A percentile compares a stretch with the other conserved stretches of the same genome.
Conservation (phyloP, 2,888 invertebrate species). For the Pogonocherus hispidulus region DNA sequence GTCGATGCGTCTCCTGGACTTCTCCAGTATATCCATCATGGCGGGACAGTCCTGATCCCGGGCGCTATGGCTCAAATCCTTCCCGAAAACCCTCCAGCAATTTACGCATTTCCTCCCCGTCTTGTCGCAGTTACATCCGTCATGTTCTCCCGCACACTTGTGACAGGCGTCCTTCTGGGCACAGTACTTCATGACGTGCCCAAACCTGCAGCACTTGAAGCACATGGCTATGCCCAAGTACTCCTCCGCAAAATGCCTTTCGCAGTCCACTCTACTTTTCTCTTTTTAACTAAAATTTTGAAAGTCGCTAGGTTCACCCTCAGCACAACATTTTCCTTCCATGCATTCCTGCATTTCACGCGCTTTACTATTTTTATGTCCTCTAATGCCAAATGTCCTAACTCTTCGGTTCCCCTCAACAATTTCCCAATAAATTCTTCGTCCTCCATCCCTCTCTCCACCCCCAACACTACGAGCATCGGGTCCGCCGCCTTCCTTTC, state of each 20-base stretch:
- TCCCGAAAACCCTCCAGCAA: background rate
- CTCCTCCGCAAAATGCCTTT: constrained; percentile 7
- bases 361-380: background rate
- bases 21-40: background rate
- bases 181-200: constrained; percentile 28
- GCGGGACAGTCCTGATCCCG: constrained; percentile 14
- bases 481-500: background rate
- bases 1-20: background rate
- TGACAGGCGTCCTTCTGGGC: constrained; percentile 1
- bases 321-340: constrained; percentile 2
- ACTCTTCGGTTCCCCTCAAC: background rate
- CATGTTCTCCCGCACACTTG: constrained; percentile 26
- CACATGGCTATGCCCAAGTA: constrained; percentile 26
- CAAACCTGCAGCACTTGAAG: constrained; percentile 32
- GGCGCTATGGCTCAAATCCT: background rate
- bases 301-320: background rate
- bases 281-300: background rate
- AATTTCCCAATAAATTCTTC: background rate
- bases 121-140: background rate
- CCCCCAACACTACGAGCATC: background rate
- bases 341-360: constrained; percentile 1
- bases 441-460: background rate
- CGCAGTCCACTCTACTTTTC: constrained; percentile 14
- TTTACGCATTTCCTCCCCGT: background rate
- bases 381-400: background rate